Evolutionary conservation across 2,888 invertebrate genomes (phyloP).

Genomic region (Andrena bucephala): DNA sequence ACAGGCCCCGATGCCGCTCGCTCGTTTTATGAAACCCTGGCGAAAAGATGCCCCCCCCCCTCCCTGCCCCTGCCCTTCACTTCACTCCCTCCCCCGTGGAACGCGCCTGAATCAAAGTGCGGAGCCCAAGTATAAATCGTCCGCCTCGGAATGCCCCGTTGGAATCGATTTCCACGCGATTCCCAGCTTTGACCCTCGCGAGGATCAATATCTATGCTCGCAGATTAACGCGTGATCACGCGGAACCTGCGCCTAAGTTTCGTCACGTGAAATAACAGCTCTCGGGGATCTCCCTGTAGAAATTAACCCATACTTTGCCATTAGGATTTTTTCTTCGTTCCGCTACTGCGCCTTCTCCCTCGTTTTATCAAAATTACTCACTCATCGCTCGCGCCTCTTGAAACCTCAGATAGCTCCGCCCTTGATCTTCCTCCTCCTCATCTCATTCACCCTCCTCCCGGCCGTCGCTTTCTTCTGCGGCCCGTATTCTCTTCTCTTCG

Average conservation of each 20-base stretch:
- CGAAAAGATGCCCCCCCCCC: not conserved
- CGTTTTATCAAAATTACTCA: slow-evolving; percentile 48
- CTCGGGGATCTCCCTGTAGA: not conserved
- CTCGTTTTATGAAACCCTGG: slow-evolving; percentile 40
- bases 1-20: not conserved
- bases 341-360: slow-evolving; percentile 16
- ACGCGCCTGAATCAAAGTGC: not conserved
- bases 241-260: slow-evolving; percentile 14
- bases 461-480: not conserved
- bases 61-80: no score
- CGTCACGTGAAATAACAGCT: slow-evolving; percentile 24
- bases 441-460: not conserved
- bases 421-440: slow-evolving; percentile 23
- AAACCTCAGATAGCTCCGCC: slow-evolving; percentile 33
- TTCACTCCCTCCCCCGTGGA: no score
- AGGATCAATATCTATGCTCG: slow-evolving; percentile 14
- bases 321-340: slow-evolving; percentile 5
- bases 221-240: slow-evolving; percentile 28
- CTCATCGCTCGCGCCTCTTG: slow-evolving; percentile 42
- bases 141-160: slow-evolving; percentile 7
- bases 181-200: not conserved
- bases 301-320: slow-evolving; percentile 20
- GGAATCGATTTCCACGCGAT: slow-evolving; percentile 31
- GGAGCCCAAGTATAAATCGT: slow-evolving; percentile 12
- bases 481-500: slow-evolving; percentile 1